Conservation (phyloP, 92 coral and sea anemone genomes). For the Paramuricea clavata region DNA sequence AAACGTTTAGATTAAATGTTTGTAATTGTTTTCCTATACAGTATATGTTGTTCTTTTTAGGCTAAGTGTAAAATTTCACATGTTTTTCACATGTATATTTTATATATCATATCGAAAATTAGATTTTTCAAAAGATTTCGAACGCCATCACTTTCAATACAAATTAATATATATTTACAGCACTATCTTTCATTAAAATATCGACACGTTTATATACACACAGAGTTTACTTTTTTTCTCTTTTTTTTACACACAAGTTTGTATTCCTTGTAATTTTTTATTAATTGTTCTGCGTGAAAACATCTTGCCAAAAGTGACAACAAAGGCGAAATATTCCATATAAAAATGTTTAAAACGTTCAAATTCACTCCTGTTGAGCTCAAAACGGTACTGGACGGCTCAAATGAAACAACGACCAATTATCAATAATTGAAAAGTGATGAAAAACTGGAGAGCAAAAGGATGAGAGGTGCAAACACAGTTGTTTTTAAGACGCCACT, state of each 20-base stretch:
- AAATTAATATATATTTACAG: not conserved
- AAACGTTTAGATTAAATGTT: too few species aligned
- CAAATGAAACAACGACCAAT: not conserved
- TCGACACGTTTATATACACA: not conserved
- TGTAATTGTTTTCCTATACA: too few species aligned
- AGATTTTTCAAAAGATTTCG: too few species aligned
- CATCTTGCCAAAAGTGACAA: too few species aligned
- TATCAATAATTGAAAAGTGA: not conserved
- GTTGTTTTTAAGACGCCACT: slow-evolving; percentile 41
- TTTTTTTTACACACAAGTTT: not conserved
- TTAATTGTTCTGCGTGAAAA: not conserved
- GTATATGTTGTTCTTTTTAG: too few species aligned
- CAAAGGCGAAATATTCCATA: too few species aligned
- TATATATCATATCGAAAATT: too few species aligned
- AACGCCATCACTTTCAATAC: not conserved
- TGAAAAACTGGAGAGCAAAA: not conserved
- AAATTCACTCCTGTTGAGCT: not conserved
- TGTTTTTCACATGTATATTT: too few species aligned
- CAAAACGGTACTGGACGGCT: not conserved
- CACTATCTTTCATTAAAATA: not conserved
- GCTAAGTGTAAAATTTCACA: too few species aligned
- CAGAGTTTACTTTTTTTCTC: not conserved
- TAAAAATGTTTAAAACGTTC: not conserved
- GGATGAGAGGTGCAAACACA: slow-evolving; percentile 3
- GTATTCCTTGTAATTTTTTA: not conserved